Percentiles rank a stretch among this genome's conserved stretches.
phyloP scores from a whole-genome alignment of 2,888 invertebrate species.

The Tenthredo livida region DNA sequence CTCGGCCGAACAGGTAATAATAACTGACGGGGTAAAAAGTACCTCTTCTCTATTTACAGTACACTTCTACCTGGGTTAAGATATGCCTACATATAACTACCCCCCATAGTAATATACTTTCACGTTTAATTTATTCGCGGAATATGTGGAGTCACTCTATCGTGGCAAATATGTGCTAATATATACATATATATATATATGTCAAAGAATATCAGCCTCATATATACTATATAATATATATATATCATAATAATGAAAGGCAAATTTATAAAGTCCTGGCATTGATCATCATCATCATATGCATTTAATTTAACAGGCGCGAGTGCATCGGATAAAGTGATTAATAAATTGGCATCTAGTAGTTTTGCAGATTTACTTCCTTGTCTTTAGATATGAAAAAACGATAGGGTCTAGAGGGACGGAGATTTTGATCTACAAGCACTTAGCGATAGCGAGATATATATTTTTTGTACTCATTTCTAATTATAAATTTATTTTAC shows the following conservation, averaged over 20 bases:
- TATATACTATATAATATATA: too few species aligned
- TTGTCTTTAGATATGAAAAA: neutral
- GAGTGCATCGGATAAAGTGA: too few species aligned
- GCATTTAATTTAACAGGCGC: too few species aligned
- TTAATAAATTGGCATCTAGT: too few species aligned
- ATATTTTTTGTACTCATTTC: neutral
- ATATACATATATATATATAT: neutral
- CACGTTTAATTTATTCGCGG: neutral
- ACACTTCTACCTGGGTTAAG: neutral
- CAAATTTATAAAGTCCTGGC: too few species aligned
- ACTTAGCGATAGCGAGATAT: neutral
- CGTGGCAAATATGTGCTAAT: neutral
- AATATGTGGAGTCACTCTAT: slow-evolving; percentile 13
- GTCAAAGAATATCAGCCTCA: neutral
- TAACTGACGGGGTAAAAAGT: neutral
- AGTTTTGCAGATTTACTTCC: neutral
- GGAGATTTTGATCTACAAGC: slow-evolving; percentile 3
- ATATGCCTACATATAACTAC: neutral
- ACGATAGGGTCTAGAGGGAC: neutral
- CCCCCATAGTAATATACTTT: neutral
- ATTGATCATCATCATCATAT: too few species aligned
- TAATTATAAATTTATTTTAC: slow-evolving; percentile 42
- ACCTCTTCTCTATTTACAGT: slow-evolving; percentile 9
- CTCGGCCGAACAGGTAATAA: neutral
- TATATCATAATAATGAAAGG: too few species aligned